Evolutionary conservation across 2,113 vertebrate species (phyloP).

Genomic region (Empidonax alnorum): DNA sequence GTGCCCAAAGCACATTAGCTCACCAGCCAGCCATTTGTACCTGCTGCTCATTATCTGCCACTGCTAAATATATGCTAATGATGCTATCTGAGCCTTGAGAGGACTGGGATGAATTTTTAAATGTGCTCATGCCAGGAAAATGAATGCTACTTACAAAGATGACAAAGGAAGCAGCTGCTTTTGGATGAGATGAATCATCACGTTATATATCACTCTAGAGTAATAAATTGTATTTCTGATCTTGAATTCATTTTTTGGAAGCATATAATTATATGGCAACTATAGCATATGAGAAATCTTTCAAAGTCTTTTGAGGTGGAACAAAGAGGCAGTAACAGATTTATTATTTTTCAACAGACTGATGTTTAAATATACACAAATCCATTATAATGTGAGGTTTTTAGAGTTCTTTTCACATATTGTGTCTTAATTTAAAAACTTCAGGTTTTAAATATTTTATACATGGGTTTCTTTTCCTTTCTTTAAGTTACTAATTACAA

Average conservation of each 20-base stretch:
- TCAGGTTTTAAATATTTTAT: not conserved
- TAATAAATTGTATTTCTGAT: slow-evolving; percentile 31
- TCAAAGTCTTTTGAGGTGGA: not conserved
- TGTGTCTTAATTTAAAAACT: not conserved
- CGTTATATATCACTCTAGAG: not conserved
- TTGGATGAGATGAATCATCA: slow-evolving; percentile 18
- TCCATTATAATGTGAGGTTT: not conserved
- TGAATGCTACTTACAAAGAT: not conserved
- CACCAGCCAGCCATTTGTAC: slow-evolving; percentile 27
- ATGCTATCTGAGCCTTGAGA: not conserved
- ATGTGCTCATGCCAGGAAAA: not conserved
- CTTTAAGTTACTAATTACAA: not conserved
- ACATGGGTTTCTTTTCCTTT: not conserved
- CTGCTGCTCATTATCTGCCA: slow-evolving; percentile 16
- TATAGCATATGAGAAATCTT: not conserved
- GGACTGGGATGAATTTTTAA: not conserved
- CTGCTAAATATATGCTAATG: slow-evolving; percentile 32
- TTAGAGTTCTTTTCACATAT: not conserved
- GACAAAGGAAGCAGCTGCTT: slow-evolving; percentile 33
- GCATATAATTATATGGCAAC: not conserved
- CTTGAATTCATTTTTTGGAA: slow-evolving; percentile 21
- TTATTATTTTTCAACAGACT: not conserved
- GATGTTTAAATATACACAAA: not conserved
- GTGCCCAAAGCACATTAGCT: slow-evolving; percentile 15
- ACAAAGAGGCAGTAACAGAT: not conserved